phyloP scores from a whole-genome alignment of 2,113 vertebrate species.

The Columbina picui region DNA sequence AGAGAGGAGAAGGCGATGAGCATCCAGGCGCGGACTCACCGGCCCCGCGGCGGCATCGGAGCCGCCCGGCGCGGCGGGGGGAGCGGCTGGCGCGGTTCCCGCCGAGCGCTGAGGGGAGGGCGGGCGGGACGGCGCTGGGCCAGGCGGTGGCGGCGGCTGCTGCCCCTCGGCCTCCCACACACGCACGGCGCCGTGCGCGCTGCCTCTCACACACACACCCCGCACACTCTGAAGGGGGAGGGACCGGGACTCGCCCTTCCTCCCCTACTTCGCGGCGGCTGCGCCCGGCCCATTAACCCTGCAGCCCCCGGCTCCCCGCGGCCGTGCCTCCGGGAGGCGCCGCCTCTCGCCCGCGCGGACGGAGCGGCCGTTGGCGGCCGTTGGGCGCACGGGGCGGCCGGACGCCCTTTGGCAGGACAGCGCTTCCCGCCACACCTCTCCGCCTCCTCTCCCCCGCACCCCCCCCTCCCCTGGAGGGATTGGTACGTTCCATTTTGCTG shows the following conservation, averaged over 20 bases:
- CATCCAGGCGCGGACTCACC: conserved; percentile 54
- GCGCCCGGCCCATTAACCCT: conserved; percentile 23
- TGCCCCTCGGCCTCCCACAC: conserved; percentile 5
- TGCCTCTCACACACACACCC: not conserved
- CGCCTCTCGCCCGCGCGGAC: not conserved
- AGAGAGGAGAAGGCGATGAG: conserved; percentile 60
- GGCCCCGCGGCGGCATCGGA: conserved; percentile 40
- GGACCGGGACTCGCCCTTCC: not conserved
- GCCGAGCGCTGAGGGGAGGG: not conserved
- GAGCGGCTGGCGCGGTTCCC: not conserved
- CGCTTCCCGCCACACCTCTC: not conserved
- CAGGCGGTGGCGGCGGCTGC: not conserved
- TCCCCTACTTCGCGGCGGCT: not conserved
- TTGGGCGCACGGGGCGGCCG: not conserved
- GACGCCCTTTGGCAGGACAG: not conserved
- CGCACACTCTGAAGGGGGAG: not conserved
- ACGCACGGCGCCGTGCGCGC: not conserved
- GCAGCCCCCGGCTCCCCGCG: not conserved
- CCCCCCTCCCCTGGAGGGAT: not conserved
- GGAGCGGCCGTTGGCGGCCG: not conserved
- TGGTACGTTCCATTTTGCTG: conserved; percentile 81
- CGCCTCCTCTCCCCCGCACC: not conserved
- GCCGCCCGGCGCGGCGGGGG: not conserved
- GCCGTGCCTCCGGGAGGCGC: not conserved
- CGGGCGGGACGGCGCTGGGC: not conserved